A percentile compares a stretch with the other conserved stretches of the same genome.
Evolutionary conservation across 1,140 invertebrate genomes (phyloP).

Genomic region (Pseudoatta argentina): DNA sequence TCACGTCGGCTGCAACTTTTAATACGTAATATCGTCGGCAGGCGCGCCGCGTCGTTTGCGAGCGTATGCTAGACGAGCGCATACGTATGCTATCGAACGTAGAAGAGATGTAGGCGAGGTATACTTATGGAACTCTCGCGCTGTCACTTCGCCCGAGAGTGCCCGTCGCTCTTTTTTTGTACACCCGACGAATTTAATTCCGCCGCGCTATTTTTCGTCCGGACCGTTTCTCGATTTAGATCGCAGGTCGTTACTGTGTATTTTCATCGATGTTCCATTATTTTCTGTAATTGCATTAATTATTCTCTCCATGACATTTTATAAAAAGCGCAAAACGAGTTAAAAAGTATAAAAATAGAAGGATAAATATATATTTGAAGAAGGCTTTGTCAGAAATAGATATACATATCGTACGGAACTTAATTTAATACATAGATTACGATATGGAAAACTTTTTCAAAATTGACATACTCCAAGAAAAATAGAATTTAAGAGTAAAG

Average conservation of each 20-base stretch:
- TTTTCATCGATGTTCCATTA: slow-evolving; percentile 47
- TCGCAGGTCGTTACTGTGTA: neutral
- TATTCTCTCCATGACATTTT: neutral
- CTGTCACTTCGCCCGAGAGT: slow-evolving; percentile 58
- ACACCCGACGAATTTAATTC: slow-evolving; percentile 45
- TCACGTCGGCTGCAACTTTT: slow-evolving; percentile 77
- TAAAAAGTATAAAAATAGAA: neutral
- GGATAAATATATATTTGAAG: slow-evolving; percentile 11
- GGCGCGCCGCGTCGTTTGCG: slow-evolving; percentile 67
- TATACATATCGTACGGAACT: neutral
- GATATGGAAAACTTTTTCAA: neutral
- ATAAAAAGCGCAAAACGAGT: slow-evolving; percentile 15
- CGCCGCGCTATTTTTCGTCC: slow-evolving; percentile 41
- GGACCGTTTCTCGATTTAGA: slow-evolving; percentile 29
- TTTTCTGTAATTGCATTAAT: slow-evolving; percentile 33
- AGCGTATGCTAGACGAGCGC: slow-evolving; percentile 63
- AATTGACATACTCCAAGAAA: neutral
- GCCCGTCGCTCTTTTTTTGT: slow-evolving; percentile 38
- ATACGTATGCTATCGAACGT: slow-evolving; percentile 65
- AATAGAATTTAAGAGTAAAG: neutral
- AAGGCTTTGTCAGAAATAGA: neutral
- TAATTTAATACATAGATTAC: neutral
- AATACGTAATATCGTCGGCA: slow-evolving; percentile 75
- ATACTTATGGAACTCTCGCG: slow-evolving; percentile 58
- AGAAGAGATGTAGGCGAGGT: slow-evolving; percentile 52